These are phyloP conservation scores for Solenopsis fugax DNA, from an alignment of 1,140 invertebrate species.

Conservation along the genomic window DNA sequence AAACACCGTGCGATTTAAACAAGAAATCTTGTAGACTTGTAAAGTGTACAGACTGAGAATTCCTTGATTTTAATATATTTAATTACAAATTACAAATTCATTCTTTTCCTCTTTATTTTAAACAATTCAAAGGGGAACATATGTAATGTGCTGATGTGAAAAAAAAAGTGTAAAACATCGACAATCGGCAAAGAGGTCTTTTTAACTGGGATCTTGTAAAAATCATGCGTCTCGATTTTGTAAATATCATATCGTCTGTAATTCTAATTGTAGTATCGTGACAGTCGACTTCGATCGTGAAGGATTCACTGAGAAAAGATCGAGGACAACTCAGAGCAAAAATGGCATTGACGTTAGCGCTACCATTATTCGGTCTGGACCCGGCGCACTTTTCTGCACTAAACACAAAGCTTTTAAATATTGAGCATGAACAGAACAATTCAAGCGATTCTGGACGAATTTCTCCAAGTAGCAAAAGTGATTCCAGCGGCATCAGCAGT, in stretches of 20 bases:
- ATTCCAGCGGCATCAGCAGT: conserved; percentile 76
- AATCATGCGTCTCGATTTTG: background rate
- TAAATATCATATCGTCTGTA: background rate
- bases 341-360: conserved; percentile 77
- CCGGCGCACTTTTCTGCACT: conserved; percentile 66
- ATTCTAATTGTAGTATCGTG: background rate
- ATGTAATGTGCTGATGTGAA: background rate
- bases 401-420: conserved; percentile 43
- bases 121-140: background rate
- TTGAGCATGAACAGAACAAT: conserved; percentile 62
- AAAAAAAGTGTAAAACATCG: background rate
- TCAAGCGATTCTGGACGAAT: conserved; percentile 38
- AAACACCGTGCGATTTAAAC: background rate
- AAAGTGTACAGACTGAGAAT: background rate
- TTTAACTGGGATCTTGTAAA: conserved; percentile 11
- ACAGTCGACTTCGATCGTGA: background rate
- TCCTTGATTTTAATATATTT: background rate
- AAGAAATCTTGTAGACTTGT: background rate
- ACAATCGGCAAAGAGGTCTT: background rate
- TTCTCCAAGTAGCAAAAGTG: conserved; percentile 73
- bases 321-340: background rate
- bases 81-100: background rate
- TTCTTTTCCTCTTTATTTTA: background rate
- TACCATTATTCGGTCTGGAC: conserved; percentile 73
- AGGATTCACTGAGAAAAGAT: background rate